Evolutionary conservation across 2,797 vertebrate species (phyloP).

Genomic region (Scleropages formosus): DNA sequence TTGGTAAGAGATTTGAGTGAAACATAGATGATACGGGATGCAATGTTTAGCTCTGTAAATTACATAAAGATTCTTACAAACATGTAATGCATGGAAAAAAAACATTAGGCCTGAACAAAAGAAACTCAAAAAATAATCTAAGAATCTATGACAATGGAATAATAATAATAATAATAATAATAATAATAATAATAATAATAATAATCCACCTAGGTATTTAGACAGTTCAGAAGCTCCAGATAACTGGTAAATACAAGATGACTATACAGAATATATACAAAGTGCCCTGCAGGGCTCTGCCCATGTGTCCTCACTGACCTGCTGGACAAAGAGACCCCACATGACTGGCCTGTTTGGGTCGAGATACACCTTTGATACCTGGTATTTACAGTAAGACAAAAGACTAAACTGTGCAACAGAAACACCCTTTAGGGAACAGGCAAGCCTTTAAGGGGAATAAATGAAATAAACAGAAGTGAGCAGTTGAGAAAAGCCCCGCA

Average conservation of each 20-base stretch:
- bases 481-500: background rate
- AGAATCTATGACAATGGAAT: background rate
- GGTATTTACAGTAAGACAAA: constrained; percentile 26
- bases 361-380: constrained; percentile 10
- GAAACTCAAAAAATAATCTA: background rate
- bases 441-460: background rate
- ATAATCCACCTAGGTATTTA: constrained; percentile 22
- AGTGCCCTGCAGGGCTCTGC: background rate
- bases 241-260: constrained; percentile 20
- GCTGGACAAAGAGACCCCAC: background rate
- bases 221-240: constrained; percentile 25
- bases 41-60: background rate
- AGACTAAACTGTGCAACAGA: background rate
- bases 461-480: constrained; percentile 9
- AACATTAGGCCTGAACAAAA: constrained; percentile 13
- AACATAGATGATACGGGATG: background rate
- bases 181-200: constrained; percentile 23
- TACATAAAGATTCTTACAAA: background rate
- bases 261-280: constrained; percentile 31
- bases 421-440: constrained; percentile 51
- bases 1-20: background rate
- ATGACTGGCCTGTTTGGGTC: constrained; percentile 2
- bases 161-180: background rate
- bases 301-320: background rate
- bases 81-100: constrained; percentile 3